These are phyloP conservation scores for Dasyornis broadbenti DNA, from an alignment of 2,113 vertebrate genomes.

Conservation along the genomic window DNA sequence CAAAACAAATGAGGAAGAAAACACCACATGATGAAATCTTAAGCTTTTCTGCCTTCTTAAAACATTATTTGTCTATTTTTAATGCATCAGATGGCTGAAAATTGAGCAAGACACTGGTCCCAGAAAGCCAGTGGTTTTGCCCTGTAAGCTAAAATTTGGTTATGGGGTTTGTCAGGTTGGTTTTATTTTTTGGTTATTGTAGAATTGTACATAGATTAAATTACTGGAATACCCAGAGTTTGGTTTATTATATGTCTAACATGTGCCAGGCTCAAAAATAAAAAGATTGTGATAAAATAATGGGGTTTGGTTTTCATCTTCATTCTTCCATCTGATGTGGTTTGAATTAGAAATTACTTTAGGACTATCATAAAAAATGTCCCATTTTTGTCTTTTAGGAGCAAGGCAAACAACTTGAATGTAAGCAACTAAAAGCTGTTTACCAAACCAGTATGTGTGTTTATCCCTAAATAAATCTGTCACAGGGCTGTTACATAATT, in stretches of 20 bases:
- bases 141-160: neutral
- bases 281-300: neutral
- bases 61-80: neutral
- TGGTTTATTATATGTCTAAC: neutral
- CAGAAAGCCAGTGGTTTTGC: neutral
- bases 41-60: neutral
- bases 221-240: neutral
- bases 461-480: constrained; percentile 11
- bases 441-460: neutral
- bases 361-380: neutral
- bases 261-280: neutral
- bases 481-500: neutral
- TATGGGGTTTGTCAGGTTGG: neutral
- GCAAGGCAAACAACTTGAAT: neutral
- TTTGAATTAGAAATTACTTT: neutral
- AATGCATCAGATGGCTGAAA: neutral
- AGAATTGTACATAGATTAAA: neutral
- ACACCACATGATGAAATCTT: neutral
- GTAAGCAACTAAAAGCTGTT: neutral
- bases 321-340: neutral
- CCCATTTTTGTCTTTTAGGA: neutral
- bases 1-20: neutral
- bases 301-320: neutral
- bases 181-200: neutral
- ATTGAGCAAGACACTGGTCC: neutral